Base-by-base conservation (phyloP, 2,113 vertebrate genomes). In the Penelope pileata region DNA sequence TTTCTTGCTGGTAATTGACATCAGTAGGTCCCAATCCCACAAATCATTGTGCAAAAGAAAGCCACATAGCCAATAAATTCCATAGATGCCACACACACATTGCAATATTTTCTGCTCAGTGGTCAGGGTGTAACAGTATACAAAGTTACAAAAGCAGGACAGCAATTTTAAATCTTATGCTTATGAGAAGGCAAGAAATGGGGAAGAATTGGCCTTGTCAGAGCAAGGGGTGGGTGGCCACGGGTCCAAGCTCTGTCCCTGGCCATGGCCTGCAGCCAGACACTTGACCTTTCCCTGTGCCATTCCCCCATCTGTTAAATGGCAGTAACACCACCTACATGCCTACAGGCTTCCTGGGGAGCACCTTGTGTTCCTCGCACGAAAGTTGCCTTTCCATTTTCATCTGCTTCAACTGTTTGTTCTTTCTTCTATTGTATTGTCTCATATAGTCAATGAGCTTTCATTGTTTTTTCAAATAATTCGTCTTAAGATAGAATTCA, bases 261-360 rank as follows among this genome's bases (percentile, higher is more conserved):
- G 3, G 29, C 77, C 7, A 7, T 63, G 72, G 84, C 92, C 86
- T 56, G 73, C 77, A 90, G 94, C 47, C 90, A 88, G 88, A 50
- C 69, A 43, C 72, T 88, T 97, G 94, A 96, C 96, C 95, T 96
- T 96, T 96, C 69, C 0, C 0, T 88, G 73, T 68, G 87, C 76
- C 60, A 23, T 70, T 90, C 64, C 74, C 14, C 85, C 69, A 91
- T 88, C 94, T 81, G n/a, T 40, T 88, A 74, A 70, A 88, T 79
- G 91, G 79, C 90, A 90, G 86, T 26, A 75, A 15, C 79, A 36
- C 68, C 76, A 81, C 69, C 56, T 68, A 48, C 36, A 45, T 91
- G 94, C 94, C 94, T 43, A 26, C 56, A 40, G 91, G 90, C 93
- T 86, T 75, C 43, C 34, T 43, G 48, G 48, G 78, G 78, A 77